These are phyloP conservation scores for Drosophila bocki DNA, from an alignment of 1,140 invertebrate species.

Conservation along the genomic window DNA sequence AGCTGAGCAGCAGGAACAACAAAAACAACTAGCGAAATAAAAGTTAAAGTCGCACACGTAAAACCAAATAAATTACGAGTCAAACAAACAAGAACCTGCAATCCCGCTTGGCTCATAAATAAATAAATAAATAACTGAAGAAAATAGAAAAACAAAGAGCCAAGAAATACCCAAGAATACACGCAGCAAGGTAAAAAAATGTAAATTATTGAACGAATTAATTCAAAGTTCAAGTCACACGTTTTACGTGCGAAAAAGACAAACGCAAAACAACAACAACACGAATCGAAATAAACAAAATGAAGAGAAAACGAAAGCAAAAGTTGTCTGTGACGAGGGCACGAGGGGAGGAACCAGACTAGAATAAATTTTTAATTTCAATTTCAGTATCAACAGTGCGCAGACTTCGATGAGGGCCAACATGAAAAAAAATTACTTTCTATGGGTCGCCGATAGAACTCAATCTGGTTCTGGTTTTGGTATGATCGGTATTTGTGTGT, in stretches of 20 bases:
- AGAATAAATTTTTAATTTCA: slow-evolving; percentile 51
- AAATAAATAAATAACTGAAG: slow-evolving; percentile 60
- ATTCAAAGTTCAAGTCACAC: slow-evolving; percentile 81
- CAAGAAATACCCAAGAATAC: slow-evolving; percentile 16
- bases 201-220: slow-evolving; percentile 82
- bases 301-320: slow-evolving; percentile 33
- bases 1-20: slow-evolving; percentile 6
- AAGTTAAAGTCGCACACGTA: slow-evolving; percentile 41
- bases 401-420: slow-evolving; percentile 23
- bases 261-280: slow-evolving; percentile 37
- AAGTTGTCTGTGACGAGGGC: neutral
- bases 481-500: slow-evolving; percentile 17
- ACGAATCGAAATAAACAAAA: slow-evolving; percentile 61
- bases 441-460: slow-evolving; percentile 30
- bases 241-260: slow-evolving; percentile 73
- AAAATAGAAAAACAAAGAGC: slow-evolving; percentile 45
- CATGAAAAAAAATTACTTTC: slow-evolving; percentile 60
- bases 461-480: slow-evolving; percentile 32
- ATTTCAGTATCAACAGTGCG: slow-evolving; percentile 25
- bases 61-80: slow-evolving; percentile 54
- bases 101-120: slow-evolving; percentile 42
- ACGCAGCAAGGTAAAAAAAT: slow-evolving; percentile 44
- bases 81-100: slow-evolving; percentile 63
- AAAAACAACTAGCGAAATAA: slow-evolving; percentile 9
- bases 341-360: slow-evolving; percentile 6